These are phyloP conservation scores for Silurus aristotelis DNA, from an alignment of 2,797 vertebrate genomes.

Conservation along the genomic window DNA sequence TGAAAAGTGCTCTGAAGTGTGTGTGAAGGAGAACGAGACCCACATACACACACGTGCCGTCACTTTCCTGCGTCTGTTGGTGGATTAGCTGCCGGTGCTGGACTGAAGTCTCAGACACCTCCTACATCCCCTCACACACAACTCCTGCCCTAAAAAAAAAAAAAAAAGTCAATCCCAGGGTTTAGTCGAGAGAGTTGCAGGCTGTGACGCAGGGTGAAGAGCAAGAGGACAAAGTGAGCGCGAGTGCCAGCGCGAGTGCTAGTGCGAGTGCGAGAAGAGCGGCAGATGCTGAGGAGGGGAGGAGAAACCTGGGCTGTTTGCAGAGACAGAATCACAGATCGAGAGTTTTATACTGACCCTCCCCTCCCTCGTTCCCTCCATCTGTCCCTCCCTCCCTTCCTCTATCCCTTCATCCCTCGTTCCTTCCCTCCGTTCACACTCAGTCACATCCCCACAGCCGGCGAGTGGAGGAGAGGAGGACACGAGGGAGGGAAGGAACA, in stretches of 20 bases:
- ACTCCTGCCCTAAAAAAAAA: conserved; percentile 27
- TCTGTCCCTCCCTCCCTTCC: conserved; percentile 29
- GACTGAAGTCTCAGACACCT: conserved; percentile 43
- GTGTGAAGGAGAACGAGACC: conserved; percentile 69
- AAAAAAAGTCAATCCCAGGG: conserved; percentile 52
- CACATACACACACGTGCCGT: conserved; percentile 59
- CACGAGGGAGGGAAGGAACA: not conserved
- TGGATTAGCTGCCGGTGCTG: conserved; percentile 30
- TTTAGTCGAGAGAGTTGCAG: conserved; percentile 38
- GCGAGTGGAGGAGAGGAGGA: conserved; percentile 20
- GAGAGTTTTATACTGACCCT: conserved; percentile 55
- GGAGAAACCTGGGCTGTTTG: conserved; percentile 55
- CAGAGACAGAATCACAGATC: conserved; percentile 55
- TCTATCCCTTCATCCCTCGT: conserved; percentile 9
- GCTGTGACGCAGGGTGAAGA: conserved; percentile 23
- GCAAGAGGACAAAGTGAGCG: conserved; percentile 35
- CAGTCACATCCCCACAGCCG: conserved; percentile 40
- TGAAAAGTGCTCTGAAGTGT: conserved; percentile 53
- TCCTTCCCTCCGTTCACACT: conserved; percentile 17
- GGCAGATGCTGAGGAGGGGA: conserved; percentile 49
- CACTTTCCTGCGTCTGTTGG: conserved; percentile 29
- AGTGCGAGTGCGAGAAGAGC: conserved; percentile 30
- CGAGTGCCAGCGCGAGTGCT: conserved; percentile 27
- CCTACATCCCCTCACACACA: conserved; percentile 44
- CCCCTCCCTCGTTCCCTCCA: conserved; percentile 29